These are phyloP conservation scores for Eueides isabella DNA, from an alignment of 1,140 invertebrate genomes.

Conservation along the genomic window DNA sequence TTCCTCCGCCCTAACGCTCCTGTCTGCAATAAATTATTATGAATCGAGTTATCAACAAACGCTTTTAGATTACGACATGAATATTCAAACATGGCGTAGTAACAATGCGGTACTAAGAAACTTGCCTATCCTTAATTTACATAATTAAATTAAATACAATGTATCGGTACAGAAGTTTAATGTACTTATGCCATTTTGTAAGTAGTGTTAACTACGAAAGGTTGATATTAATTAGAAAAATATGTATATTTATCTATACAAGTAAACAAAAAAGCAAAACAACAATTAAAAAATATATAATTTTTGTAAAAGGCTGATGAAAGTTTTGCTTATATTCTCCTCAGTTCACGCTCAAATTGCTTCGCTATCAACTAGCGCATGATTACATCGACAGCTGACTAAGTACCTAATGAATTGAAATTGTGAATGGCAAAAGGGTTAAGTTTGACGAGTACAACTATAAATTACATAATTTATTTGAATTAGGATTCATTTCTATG, in stretches of 20 bases:
- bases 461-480: neutral
- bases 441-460: neutral
- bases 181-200: neutral
- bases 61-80: neutral
- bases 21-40: neutral
- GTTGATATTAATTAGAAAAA: no score
- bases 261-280: no score
- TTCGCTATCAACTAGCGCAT: neutral
- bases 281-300: no score
- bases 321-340: neutral
- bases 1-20: neutral
- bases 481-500: no score
- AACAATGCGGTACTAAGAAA: slow-evolving; percentile 6
- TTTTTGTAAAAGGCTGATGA: neutral
- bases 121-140: slow-evolving; percentile 11
- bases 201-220: neutral
- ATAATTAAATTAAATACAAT: slow-evolving; percentile 3
- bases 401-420: neutral
- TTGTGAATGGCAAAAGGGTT: neutral
- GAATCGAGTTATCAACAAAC: slow-evolving; percentile 13
- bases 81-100: neutral
- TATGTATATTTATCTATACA: no score
- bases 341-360: neutral
- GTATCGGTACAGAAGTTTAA: neutral
- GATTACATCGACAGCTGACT: slow-evolving; percentile 11